Conservation (phyloP, 1,140 invertebrate genomes). For the Linepithema humile region DNA sequence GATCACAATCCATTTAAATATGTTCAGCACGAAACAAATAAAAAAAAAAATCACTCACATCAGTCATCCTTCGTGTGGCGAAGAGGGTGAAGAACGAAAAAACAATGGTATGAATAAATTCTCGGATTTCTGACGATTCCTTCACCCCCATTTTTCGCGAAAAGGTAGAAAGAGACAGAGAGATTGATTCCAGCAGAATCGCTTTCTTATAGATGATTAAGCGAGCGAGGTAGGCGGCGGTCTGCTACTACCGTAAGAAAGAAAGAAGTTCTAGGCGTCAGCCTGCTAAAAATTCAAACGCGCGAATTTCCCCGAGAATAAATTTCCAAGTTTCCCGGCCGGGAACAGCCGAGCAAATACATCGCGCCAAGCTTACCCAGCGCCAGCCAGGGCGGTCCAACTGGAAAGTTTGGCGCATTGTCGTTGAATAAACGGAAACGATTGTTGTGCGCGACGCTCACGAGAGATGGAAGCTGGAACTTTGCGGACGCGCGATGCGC, state of each 20-base stretch:
- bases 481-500: conserved; percentile 60
- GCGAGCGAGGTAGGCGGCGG: conserved; percentile 43
- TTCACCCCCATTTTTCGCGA: background rate
- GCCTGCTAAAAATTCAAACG: conserved; percentile 79
- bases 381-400: conserved; percentile 68
- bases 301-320: conserved; percentile 77
- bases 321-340: conserved; percentile 78
- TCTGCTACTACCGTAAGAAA: background rate
- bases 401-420: conserved; percentile 81
- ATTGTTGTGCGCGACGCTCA: conserved; percentile 77
- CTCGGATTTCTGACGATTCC: background rate
- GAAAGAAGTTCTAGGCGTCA: conserved; percentile 65
- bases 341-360: conserved; percentile 79
- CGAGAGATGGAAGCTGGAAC: conserved; percentile 55
- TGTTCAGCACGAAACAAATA: conserved; percentile 11
- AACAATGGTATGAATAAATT: conserved; percentile 11
- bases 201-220: conserved; percentile 65
- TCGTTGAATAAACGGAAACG: conserved; percentile 80
- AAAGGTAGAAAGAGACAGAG: background rate
- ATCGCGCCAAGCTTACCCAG: conserved; percentile 68
- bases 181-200: conserved; percentile 52
- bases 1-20: conserved; percentile 1
- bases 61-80: background rate
- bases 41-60: background rate
- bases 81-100: conserved; percentile 4